Percentiles rank a stretch among this genome's conserved stretches.
Evolutionary conservation across 2,888 invertebrate species (phyloP).

Genomic region (Cordilura impudica): DNA sequence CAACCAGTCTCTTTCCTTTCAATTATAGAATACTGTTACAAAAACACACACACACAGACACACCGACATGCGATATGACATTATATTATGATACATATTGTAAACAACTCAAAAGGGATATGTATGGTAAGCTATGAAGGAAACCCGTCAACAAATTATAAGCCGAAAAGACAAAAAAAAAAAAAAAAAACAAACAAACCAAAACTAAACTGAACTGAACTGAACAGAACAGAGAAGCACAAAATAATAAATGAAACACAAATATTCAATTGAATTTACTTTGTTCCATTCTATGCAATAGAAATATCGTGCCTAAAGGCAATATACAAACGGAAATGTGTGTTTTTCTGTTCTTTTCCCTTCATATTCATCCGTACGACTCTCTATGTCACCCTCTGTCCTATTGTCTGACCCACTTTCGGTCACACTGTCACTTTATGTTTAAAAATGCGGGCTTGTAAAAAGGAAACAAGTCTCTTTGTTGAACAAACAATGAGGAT

Average conservation of each 20-base stretch:
- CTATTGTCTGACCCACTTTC: background rate
- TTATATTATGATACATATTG: constrained; percentile 9
- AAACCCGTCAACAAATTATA: constrained; percentile 48
- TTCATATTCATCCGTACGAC: constrained; percentile 13
- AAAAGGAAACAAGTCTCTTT: constrained; percentile 20
- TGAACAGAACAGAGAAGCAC: background rate
- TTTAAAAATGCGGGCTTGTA: constrained; percentile 30
- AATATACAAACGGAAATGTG: constrained; percentile 52
- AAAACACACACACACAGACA: background rate
- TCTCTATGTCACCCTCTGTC: background rate
- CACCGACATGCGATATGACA: background rate
- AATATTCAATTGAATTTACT: constrained; percentile 44
- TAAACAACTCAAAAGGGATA: constrained; percentile 51
- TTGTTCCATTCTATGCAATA: constrained; percentile 28
- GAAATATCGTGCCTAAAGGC: constrained; percentile 39
- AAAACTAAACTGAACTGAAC: background rate
- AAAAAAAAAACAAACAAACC: background rate
- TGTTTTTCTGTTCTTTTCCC: constrained; percentile 49
- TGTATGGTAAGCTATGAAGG: constrained; percentile 32
- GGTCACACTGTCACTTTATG: background rate
- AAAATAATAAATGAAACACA: constrained; percentile 3
- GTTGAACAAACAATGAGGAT: background rate
- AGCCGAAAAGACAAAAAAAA: constrained; percentile 25
- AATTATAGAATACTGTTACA: constrained; percentile 16
- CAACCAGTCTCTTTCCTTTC: background rate